Evolutionary conservation across 2,797 vertebrate genomes (phyloP).

Genomic region (Schizopygopsis pylzovi): DNA sequence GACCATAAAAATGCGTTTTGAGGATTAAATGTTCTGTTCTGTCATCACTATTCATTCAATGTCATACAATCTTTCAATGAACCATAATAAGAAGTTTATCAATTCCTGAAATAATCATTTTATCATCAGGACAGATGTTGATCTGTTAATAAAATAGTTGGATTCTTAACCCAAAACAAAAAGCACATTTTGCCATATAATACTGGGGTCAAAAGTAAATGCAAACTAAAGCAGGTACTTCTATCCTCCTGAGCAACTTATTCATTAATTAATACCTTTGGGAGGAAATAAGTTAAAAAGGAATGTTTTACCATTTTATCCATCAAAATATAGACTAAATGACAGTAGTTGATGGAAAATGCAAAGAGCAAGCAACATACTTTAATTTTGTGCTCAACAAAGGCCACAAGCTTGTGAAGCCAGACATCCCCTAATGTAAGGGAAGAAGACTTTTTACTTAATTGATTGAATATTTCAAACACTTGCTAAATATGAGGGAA

Average conservation of each 20-base stretch:
- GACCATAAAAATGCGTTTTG: conserved; percentile 76
- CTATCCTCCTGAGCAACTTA: background rate
- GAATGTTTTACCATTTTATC: conserved; percentile 33
- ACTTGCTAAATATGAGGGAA: conserved; percentile 19
- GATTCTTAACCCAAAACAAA: conserved; percentile 1
- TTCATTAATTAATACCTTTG: conserved; percentile 8
- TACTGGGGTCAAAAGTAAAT: conserved; percentile 18
- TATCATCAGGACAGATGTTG: background rate
- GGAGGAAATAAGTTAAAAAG: background rate
- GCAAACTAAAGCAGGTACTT: background rate
- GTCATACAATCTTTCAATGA: conserved; percentile 54
- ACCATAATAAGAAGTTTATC: conserved; percentile 13
- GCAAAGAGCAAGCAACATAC: conserved; percentile 34
- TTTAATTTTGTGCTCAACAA: conserved; percentile 39
- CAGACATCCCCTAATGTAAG: conserved; percentile 51
- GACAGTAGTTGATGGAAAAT: conserved; percentile 20
- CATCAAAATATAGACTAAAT: conserved; percentile 13
- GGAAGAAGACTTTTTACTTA: conserved; percentile 11
- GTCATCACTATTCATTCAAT: conserved; percentile 60
- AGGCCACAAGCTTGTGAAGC: conserved; percentile 45
- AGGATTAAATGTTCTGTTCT: conserved; percentile 66
- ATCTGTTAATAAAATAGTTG: background rate
- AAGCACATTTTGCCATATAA: conserved; percentile 6
- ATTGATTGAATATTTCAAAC: conserved; percentile 22
- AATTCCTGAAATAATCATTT: conserved; percentile 32